Conservation (phyloP, 2,113 vertebrate genomes). For the Apaloderma vittatum region DNA sequence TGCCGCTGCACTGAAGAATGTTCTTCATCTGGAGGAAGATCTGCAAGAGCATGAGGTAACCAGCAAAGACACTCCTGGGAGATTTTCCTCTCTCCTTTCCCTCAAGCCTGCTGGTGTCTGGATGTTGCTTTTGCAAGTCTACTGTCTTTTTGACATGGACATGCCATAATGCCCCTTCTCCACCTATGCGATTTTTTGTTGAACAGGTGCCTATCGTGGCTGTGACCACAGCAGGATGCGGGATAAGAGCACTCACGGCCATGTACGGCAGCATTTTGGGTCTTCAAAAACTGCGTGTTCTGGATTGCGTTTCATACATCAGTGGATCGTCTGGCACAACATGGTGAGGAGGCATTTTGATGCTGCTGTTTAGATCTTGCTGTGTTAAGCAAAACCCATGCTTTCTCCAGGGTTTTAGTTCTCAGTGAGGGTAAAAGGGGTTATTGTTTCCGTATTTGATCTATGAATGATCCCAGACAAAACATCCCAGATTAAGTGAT, state of each 20-base stretch:
- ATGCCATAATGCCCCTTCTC: neutral
- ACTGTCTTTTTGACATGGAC: neutral
- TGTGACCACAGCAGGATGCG: constrained; percentile 86
- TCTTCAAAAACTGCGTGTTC: constrained; percentile 83
- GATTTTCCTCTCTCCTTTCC: neutral
- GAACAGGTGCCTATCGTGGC: constrained; percentile 86
- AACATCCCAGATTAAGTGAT: neutral
- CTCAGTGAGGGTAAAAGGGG: accelerated
- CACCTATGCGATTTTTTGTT: neutral
- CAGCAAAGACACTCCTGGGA: neutral
- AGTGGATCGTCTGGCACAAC: constrained; percentile 89
- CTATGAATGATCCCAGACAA: neutral
- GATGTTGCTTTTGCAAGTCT: neutral
- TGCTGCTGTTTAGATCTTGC: neutral
- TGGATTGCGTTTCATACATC: constrained; percentile 86
- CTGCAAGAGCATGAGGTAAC: constrained; percentile 79
- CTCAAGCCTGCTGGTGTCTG: neutral
- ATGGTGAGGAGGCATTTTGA: constrained; percentile 80
- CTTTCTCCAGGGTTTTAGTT: neutral
- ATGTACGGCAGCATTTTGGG: constrained; percentile 85
- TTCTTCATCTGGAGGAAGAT: constrained; percentile 79
- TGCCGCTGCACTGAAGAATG: constrained; percentile 76
- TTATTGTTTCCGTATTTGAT: neutral
- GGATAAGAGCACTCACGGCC: constrained; percentile 85
- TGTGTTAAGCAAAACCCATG: neutral